Conservation (phyloP, 2,113 vertebrate species). For the Gnathonemus longibarbis region DNA sequence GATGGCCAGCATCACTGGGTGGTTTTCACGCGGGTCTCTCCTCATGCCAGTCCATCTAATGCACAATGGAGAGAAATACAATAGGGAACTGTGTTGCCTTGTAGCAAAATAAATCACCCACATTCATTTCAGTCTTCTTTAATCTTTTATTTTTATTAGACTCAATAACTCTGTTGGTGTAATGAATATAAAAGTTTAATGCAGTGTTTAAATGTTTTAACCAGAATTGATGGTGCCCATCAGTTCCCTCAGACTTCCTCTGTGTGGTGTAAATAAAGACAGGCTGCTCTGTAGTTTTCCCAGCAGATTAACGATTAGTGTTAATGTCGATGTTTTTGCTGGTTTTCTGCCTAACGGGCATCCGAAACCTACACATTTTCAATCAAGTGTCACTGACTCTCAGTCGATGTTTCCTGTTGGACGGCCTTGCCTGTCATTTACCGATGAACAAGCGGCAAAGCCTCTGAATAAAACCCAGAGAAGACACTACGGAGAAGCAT, state of each 20-base stretch:
- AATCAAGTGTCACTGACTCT: background rate
- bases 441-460: background rate
- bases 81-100: background rate
- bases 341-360: background rate
- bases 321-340: background rate
- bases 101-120: background rate
- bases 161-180: background rate
- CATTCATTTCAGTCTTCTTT: background rate
- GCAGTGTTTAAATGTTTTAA: background rate
- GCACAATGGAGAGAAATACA: background rate
- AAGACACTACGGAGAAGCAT: background rate
- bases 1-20: background rate
- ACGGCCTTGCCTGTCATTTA: background rate
- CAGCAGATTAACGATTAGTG: background rate
- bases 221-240: background rate
- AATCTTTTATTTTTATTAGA: background rate
- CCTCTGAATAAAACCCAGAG: background rate
- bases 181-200: background rate
- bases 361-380: background rate
- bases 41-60: background rate
- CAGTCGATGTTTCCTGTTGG: background rate
- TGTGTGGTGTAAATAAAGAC: background rate
- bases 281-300: background rate
- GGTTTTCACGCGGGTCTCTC: background rate
- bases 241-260: background rate